Base-by-base conservation (phyloP, 2,888 invertebrate species). In the Hypsopygia costalis region DNA sequence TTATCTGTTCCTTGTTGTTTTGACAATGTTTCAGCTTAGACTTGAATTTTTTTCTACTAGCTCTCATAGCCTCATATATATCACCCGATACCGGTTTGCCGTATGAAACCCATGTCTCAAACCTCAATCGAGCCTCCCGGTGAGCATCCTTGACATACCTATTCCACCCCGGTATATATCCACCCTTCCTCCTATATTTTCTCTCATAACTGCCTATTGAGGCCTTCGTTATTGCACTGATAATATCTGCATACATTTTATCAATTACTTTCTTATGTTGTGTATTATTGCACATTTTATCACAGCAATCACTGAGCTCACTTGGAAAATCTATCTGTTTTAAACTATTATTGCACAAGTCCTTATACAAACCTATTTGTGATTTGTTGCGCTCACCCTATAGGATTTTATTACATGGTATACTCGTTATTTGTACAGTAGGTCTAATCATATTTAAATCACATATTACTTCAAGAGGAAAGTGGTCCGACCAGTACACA, bases 121-220 rank as follows among this genome's bases (percentile, higher is more conserved):
- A 33, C 1, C 10, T 9, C 8, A 4, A 21, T 3, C 33, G n/a
- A 9, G 33, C 33, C 33, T 10, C 10, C 33, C 21, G 7, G 9
- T 33, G 33, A 1, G 20, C n/a, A 4, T 3, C 10, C n/a, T 10
- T 1, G 1, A 33, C 33, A 9, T 33, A 20, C 3, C 36, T 43
- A 29, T 54, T 57, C 55, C 55, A 58, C 0, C 55, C 51, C 1
- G 34, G 3, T 16, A 16, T n/a, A n/a, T n/a, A n/a, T n/a, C n/a
- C 16, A 4, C 16, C 3, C 4, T 16, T 16, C 16, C 16, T 16
- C 16, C 4, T 16, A 16, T 4, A 4, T 4, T 16, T n/a, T 4
- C 16, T 16, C 4, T 4, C 7, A n/a, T 54, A 6, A 1, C 35
- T 27, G 6, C 0, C 8, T 6, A 2, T 16, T 6, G 52, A 43